Base-by-base conservation (phyloP, 2,888 invertebrate genomes). In the Glaucopsyche alexis region DNA sequence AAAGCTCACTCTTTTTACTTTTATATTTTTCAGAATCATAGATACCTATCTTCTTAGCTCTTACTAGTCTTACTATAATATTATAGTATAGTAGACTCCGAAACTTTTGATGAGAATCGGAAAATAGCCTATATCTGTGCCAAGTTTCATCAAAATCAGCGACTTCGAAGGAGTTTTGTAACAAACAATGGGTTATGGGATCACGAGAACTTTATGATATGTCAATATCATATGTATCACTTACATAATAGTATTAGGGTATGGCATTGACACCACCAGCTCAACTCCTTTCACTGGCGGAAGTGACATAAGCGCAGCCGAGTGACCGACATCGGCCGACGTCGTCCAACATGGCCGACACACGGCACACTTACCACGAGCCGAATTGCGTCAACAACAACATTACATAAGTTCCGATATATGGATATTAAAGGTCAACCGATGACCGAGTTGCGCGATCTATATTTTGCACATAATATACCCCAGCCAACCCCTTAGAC, bases 351-450 rank as follows among this genome's bases (percentile, higher is more conserved):
- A 42, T 42, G 42, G 60, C 9, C 19, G 60, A 19, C 60, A 67
- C 45, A 45, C 88, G 91, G 85, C 91, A 91, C 85, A 91, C 90
- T 93, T 92, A 89, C 86, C 85, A 83, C 89, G 89, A 88, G 87
- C 88, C 86, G 82, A 82, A 84, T 91, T 90, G 89, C 91, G 89
- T 89, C 90, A 90, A 86, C 84, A 77, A 77, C 74, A 74, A 67
- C 67, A 67, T 67, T 67, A 67, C 67, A 67, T 67, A 67, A 67
- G 19, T 42, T 42, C 40, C 42, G 19, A 16, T 42, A 66, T 42
- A 42, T 40, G 42, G 66, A 14, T n/a, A 42, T 45, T 67, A 67
- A 67, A 67, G 67, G 67, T 45, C 67, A 66, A 38, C 13, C 9
- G 60, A 29, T 60, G 60, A 29, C 60, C 60, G 60, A 60, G 29